Evolutionary conservation across 37 sponge, comb jelly and placozoan genomes (phyloP), one percentile per base, ranked within the genome.

Genomic region (Oscarella lobularis): DNA sequence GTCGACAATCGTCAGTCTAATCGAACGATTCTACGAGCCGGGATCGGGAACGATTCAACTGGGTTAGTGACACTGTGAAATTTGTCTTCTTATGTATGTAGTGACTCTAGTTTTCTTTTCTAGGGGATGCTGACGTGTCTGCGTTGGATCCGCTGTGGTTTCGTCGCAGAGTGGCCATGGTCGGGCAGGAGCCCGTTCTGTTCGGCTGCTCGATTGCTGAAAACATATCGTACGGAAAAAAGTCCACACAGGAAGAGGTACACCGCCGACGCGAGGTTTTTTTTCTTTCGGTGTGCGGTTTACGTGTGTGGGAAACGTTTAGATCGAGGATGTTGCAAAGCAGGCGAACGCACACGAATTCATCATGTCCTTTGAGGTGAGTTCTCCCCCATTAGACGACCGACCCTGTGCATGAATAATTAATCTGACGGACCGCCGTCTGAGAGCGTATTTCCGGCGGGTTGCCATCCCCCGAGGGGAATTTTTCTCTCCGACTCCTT

Each of bases 311-410:
- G n/a, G n/a, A n/a, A n/a, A n/a, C 39, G 34, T 33, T 37, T 77
- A 91, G 92, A 75, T 91, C 0, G 84, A 82, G 40, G 88, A 81
- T 29, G 92, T 83, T 30, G 88, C 92, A 20, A 78, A 34, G 32
- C 82, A 91, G 40, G 92, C 92, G 2, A 91, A 91, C 77, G 92
- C 92, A 37, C 83, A 91, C 40, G 88, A 91, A 5, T 91, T 91
- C 80, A 79, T 91, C 27, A 40, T 81, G 31, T 73, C 85, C 0
- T 91, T 91, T 87, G 88, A 87, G 79, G 91, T 90, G 39, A 72
- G 75, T 31, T 36, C 37, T 4, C n/a, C n/a, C n/a, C n/a, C n/a
- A n/a, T n/a, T n/a, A n/a, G n/a, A n/a, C n/a, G n/a, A n/a, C n/a
- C n/a, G n/a, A n/a, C n/a, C n/a, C n/a, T n/a, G n/a, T n/a, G n/a